A percentile compares a stretch with the other conserved stretches of the same genome.
phyloP scores from a whole-genome alignment of 2,113 vertebrate species.

The Chlamydotis undulata region DNA sequence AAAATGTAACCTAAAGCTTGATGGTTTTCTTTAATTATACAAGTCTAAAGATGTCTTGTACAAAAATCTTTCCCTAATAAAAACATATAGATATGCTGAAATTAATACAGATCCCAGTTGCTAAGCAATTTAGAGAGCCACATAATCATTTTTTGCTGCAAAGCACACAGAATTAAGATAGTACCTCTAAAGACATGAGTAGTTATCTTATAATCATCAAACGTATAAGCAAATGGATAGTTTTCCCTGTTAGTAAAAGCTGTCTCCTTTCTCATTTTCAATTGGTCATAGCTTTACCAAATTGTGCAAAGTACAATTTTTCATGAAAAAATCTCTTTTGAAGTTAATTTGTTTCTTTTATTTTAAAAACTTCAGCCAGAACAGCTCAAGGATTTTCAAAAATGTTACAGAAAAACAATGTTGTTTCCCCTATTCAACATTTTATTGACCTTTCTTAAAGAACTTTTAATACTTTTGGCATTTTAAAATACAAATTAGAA shows the following conservation, averaged over 20 bases:
- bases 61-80: background rate
- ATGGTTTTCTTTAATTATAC: background rate
- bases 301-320: background rate
- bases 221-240: background rate
- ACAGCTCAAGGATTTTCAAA: background rate
- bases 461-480: background rate
- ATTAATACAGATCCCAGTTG: constrained; percentile 37
- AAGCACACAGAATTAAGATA: background rate
- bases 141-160: background rate
- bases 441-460: background rate
- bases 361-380: background rate
- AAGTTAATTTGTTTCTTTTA: background rate
- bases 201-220: background rate
- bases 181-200: background rate
- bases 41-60: background rate
- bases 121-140: constrained; percentile 13
- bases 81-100: background rate
- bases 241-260: background rate
- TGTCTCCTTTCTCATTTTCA: background rate
- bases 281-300: background rate
- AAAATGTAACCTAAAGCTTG: background rate
- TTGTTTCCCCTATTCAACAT: fast-evolving
- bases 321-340: background rate
- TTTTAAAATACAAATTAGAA: background rate
- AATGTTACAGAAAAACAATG: background rate